Evolutionary conservation across 2,113 vertebrate species (phyloP).

Genomic region (Cisticola juncidis): DNA sequence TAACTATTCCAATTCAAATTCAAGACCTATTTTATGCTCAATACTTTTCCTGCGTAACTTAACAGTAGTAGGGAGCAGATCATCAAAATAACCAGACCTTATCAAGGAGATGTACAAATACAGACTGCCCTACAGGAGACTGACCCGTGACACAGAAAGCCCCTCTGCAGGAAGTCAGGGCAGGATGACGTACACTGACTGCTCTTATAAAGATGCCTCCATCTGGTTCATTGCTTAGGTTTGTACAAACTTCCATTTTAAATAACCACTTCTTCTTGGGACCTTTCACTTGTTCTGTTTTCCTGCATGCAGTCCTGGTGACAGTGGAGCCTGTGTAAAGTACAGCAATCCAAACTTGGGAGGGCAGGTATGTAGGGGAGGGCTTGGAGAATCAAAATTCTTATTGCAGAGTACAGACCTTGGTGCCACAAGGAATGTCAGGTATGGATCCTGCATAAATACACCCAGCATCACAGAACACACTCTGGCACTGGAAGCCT

Average conservation of each 20-base stretch:
- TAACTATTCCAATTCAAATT: neutral
- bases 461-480: neutral
- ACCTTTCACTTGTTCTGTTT: neutral
- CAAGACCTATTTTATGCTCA: neutral
- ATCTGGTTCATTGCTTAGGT: neutral
- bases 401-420: neutral
- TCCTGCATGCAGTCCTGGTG: neutral
- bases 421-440: neutral
- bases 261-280: neutral
- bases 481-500: neutral
- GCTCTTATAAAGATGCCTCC: neutral
- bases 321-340: neutral
- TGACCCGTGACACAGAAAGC: neutral
- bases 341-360: neutral
- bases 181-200: neutral
- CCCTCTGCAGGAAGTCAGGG: neutral
- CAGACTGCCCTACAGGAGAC: neutral
- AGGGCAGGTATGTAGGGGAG: accelerated
- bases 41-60: neutral
- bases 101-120: neutral
- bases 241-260: neutral
- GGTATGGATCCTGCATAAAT: neutral
- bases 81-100: neutral
- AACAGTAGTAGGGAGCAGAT: neutral
- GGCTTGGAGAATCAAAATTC: neutral